These are phyloP conservation scores for Trichopoda pennipes DNA, from an alignment of 2,888 invertebrate species.

Conservation along the genomic window DNA sequence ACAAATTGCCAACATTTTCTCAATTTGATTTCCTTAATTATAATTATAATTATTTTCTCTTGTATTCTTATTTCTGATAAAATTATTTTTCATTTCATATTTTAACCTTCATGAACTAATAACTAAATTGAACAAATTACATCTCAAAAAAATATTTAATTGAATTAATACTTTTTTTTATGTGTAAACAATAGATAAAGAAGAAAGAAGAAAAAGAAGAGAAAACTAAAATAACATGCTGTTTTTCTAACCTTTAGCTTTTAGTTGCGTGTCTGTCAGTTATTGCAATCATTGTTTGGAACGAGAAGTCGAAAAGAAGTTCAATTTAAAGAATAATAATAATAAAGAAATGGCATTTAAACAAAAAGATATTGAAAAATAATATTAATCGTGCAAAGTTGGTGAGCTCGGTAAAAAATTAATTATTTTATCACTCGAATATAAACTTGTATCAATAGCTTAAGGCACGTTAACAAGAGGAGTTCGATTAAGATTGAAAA, in stretches of 20 bases:
- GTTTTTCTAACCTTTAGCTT: conserved; percentile 54
- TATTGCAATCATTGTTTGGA: conserved; percentile 23
- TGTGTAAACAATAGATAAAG: conserved; percentile 44
- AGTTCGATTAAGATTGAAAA: no score
- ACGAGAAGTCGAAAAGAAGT: conserved; percentile 7
- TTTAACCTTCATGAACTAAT: conserved; percentile 42
- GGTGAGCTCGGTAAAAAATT: neutral
- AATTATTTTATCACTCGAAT: no score
- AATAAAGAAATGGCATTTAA: conserved; percentile 2
- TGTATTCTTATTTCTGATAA: neutral
- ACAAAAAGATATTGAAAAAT: neutral
- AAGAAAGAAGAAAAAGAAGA: conserved; percentile 40
- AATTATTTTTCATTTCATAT: neutral
- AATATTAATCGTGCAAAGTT: neutral
- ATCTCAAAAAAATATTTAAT: conserved; percentile 48
- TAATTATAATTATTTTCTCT: no score
- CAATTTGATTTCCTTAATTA: no score
- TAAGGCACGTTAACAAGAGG: no score
- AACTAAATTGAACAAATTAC: conserved; percentile 59
- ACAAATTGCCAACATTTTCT: no score
- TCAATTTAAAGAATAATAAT: conserved; percentile 4
- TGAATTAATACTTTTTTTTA: conserved; percentile 45
- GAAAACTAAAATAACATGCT: conserved; percentile 1
- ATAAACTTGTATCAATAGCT: no score
- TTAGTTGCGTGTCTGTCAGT: conserved; percentile 31